phyloP scores from a whole-genome alignment of 2,888 invertebrate genomes.

The Drosophila monieri region DNA sequence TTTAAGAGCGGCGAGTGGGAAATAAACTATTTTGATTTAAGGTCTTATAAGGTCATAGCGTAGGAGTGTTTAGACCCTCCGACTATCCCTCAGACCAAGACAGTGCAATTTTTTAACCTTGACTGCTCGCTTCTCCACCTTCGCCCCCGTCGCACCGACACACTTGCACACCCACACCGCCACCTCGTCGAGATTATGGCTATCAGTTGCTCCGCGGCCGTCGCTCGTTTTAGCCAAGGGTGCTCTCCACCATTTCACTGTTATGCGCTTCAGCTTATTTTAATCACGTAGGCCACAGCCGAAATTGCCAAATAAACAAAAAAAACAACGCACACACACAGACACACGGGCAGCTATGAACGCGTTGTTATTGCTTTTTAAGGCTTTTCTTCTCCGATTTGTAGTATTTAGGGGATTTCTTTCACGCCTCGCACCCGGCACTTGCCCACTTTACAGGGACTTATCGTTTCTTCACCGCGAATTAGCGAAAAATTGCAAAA shows the following conservation, averaged over 20 bases:
- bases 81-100: slow-evolving; percentile 26
- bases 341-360: slow-evolving; percentile 44
- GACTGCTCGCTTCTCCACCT: slow-evolving; percentile 39
- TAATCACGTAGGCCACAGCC: slow-evolving; percentile 72
- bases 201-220: slow-evolving; percentile 42
- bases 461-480: neutral
- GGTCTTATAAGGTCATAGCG: neutral
- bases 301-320: slow-evolving; percentile 40
- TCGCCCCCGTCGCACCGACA: slow-evolving; percentile 19
- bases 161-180: slow-evolving; percentile 12
- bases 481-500: slow-evolving; percentile 4
- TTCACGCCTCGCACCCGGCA: neutral
- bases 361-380: slow-evolving; percentile 41
- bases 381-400: neutral
- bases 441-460: neutral
- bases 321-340: slow-evolving; percentile 34
- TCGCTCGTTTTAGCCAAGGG: slow-evolving; percentile 44
- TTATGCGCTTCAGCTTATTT: slow-evolving; percentile 48
- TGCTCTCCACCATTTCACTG: slow-evolving; percentile 50
- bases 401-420: neutral
- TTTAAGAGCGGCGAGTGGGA: slow-evolving; percentile 25
- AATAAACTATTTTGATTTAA: neutral
- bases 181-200: slow-evolving; percentile 16
- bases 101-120: slow-evolving; percentile 56
- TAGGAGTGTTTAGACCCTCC: neutral